Base-by-base conservation (phyloP, 2,888 invertebrate genomes). In the Lepidochrysops patricia region DNA sequence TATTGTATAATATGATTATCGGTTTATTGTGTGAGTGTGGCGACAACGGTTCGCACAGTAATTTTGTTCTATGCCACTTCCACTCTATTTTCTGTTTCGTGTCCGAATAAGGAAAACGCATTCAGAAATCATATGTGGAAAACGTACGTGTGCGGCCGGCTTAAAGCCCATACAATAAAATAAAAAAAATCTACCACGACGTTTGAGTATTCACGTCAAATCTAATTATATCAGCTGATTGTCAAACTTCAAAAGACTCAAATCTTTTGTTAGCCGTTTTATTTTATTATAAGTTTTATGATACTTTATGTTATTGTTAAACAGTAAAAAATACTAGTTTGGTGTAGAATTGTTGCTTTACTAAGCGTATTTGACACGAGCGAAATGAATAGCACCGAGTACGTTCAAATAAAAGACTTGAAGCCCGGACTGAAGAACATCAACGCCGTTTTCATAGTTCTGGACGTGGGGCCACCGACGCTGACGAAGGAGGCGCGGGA, bases 401-500 rank as follows among this genome's bases (percentile, higher is more conserved):
- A 77, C 64, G 76, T 84, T 12, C 91, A 91, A 73, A 95, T 97
- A 70, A 96, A 96, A 82, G 98, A 98, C 79, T 91, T 98, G 74
- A 94, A 97, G 73, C 94, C 95, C 9, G 97, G 97, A 25, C 91
- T 97, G 87, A 98, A 98, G 85, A 98, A 96, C 80, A 92, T 98
- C 62, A 97, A 96, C 76, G 94, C 97, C 26, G 92, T 96, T 73
- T 97, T 98, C 80, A 98, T 98, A 71, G 96, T 98, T 62, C 90
- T 98, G 66, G 98, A 98, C 81, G 95, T 98, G 75, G 96, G 98
- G 72, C 93, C 93, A 77, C 94, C 95, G 65, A 95, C 95, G 26
- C 89, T 95, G 63, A 98, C 98, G 57, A 98, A 98, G 88, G 98
- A 98, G 78, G 96, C 96, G 75, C 95, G 98, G 72, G 97, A 98